Base-by-base conservation (phyloP, 1,140 invertebrate genomes). In the Vanessa atalanta region DNA sequence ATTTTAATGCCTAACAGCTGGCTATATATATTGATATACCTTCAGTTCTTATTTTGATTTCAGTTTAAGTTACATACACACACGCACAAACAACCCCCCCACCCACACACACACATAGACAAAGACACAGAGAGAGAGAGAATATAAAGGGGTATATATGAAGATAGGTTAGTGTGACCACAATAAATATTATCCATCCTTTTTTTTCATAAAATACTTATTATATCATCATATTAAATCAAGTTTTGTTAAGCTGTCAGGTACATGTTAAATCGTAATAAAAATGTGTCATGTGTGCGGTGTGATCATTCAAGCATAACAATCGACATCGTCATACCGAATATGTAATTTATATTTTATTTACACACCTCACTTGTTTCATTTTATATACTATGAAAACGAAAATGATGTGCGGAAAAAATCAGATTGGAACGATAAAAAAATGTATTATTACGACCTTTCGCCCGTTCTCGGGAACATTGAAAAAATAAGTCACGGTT, bases 311-410 rank as follows among this genome's bases (percentile, higher is more conserved):
- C 20, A 23, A 23, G 53, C 8, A 16, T 57, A 23, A 57, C 16
- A 57, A 57, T 57, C 20, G 53, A 23, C 53, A 57, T 26, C 53
- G 20, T 23, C 53, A 57, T 57, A 57, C 53, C 16, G 53, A 57
- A 57, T 23, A 57, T 5, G 53, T 57, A 57, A 57, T 57, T 11
- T 57, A 26, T 23, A 57, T 57, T 57, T 57, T 57, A 57, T 57
- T 57, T 57, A 57, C 53, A 57, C 53, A 16, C 20, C 8, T 23
- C 53, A 57, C 53, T 53, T 53, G 51, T 53, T 53, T 16, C 50
- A 53, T 53, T 9, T 53, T 53, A 53, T 53, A 9, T 43, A 53
- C n/a, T 53, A 53, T 16, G 16, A 53, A 5, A 53, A 16, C n/a
- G 51, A 53, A 53, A 53, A 53, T 53, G n/a, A 53, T 53, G 51